phyloP scores from a whole-genome alignment of 2,888 invertebrate species.

The Volucella inanis region DNA sequence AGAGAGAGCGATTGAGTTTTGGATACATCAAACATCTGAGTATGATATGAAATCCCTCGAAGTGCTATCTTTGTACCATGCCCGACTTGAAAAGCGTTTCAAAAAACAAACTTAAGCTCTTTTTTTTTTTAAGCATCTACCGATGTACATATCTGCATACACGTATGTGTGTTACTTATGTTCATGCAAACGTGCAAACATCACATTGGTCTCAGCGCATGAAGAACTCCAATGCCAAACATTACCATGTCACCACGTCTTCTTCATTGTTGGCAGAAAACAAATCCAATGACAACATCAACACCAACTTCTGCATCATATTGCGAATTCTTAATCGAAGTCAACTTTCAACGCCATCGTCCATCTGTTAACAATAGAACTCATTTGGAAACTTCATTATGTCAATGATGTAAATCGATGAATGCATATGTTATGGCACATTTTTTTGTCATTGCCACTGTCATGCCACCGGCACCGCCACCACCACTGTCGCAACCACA shows the following conservation, averaged over 20 bases:
- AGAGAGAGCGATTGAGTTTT: no score
- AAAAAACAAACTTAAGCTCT: no score
- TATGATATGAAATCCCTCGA: no score
- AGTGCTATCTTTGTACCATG: no score
- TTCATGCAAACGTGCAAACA: background rate
- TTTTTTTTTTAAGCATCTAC: no score
- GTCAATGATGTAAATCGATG: constrained; percentile 72
- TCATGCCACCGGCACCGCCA: constrained; percentile 7
- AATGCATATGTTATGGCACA: constrained; percentile 70
- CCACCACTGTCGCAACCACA: constrained; percentile 24
- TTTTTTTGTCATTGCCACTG: constrained; percentile 16
- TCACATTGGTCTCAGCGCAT: background rate
- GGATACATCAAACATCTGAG: no score
- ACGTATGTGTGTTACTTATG: background rate
- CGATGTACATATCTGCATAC: no score
- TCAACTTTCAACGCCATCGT: constrained; percentile 68
- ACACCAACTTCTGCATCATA: constrained; percentile 39
- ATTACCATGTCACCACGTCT: constrained; percentile 6
- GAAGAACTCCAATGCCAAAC: background rate
- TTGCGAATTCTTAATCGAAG: constrained; percentile 69
- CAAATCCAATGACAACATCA: constrained; percentile 60
- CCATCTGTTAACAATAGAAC: constrained; percentile 72
- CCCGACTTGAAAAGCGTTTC: no score
- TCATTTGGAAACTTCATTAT: constrained; percentile 76
- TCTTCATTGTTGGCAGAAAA: constrained; percentile 50